Percentiles rank a stretch among this genome's conserved stretches.
phyloP scores from a whole-genome alignment of 2,113 vertebrate genomes.

The Protomyctophum bolini region DNA sequence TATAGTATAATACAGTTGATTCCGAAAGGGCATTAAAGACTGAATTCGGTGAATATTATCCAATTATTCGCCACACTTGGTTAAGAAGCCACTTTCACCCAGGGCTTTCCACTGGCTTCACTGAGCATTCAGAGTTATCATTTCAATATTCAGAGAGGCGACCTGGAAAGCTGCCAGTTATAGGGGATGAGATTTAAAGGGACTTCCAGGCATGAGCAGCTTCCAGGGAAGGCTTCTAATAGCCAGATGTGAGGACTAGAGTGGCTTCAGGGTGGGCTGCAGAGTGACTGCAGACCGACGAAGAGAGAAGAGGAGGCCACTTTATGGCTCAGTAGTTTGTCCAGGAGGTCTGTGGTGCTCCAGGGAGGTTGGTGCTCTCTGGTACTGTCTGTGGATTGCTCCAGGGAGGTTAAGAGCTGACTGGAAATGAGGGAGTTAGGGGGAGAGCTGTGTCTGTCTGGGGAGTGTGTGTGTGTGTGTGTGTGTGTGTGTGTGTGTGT shows the following conservation, averaged over 20 bases:
- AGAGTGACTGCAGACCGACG: not conserved
- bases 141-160: not conserved
- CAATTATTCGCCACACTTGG: constrained; percentile 50
- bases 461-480: constrained; percentile 1
- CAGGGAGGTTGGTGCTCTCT: constrained; percentile 11
- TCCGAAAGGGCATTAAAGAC: no score
- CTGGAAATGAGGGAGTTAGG: constrained; percentile 23
- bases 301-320: not conserved
- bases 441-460: not conserved
- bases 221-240: not conserved
- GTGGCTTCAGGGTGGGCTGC: not conserved
- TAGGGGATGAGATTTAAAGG: constrained; percentile 31
- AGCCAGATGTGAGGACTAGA: not conserved
- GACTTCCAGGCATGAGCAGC: not conserved
- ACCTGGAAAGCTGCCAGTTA: constrained; percentile 3
- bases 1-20: no score
- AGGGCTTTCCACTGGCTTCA: constrained; percentile 29
- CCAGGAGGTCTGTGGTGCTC: constrained; percentile 8
- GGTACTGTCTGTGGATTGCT: constrained; percentile 21
- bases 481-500: constrained; percentile 5
- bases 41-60: constrained; percentile 27
- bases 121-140: constrained; percentile 22
- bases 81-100: constrained; percentile 36
- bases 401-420: constrained; percentile 18
- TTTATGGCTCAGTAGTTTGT: constrained; percentile 15